Conservation (phyloP, 2,888 invertebrate species). For the Stegophylla sp. region DNA sequence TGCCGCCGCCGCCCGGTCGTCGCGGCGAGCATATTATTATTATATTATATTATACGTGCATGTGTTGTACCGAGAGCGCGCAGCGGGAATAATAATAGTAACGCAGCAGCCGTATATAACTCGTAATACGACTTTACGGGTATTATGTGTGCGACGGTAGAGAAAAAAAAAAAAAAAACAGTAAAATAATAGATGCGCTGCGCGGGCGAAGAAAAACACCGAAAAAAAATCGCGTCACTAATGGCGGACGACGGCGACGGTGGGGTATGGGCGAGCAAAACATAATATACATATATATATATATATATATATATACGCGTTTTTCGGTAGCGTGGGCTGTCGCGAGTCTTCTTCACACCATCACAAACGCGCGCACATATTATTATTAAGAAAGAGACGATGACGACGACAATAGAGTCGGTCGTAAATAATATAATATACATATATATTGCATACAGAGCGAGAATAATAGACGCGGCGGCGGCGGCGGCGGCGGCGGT, state of each 20-base stretch:
- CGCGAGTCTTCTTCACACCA: background rate
- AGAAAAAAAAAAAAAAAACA: background rate
- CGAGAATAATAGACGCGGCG: background rate
- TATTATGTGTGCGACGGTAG: background rate
- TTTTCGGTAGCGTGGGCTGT: conserved; percentile 15
- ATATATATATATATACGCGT: background rate
- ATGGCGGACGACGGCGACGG: background rate
- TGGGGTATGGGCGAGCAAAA: no score
- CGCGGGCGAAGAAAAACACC: conserved; percentile 7
- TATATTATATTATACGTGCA: background rate
- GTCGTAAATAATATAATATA: no score
- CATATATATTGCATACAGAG: background rate
- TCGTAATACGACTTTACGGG: no score
- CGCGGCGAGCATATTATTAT: background rate
- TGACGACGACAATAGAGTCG: no score
- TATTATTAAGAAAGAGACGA: background rate
- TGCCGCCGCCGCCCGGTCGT: background rate
- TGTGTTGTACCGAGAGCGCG: no score
- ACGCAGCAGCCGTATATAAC: no score
- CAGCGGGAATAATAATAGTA: no score
- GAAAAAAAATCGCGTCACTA: conserved; percentile 13
- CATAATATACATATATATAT: no score
- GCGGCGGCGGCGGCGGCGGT: background rate
- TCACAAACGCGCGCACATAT: background rate
- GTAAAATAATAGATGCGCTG: background rate